Base-by-base conservation (phyloP, 2,888 invertebrate genomes). In the Spisula subtruncata region DNA sequence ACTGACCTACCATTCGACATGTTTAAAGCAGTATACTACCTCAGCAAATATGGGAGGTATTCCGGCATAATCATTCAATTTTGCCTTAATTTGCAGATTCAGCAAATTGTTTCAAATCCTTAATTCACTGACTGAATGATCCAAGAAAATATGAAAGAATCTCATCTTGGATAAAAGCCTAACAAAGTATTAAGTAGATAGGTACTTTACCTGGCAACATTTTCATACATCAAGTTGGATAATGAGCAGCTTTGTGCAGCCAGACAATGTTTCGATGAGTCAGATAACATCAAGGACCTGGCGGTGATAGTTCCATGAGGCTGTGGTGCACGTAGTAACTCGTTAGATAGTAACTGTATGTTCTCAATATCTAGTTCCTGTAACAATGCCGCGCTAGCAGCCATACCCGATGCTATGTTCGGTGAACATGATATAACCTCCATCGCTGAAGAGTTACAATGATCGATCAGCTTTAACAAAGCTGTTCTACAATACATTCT, bases 361-460 rank as follows among this genome's bases (percentile, higher is more conserved):
- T 97, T 97, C 90, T 97, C 97, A 48, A 97, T 94, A 91, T 97
- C 96, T 79, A 97, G 94, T 84, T 97, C 96, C 93, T 96, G 96
- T 10, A 96, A 92, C 12, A 95, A 92, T 4, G 96, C 96, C 29
- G 96, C 95, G 88, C 96, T 95, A 29, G 96, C 96, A 6, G 95
- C 96, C 95, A 95, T 95, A n/a, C 95, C 94, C 1, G 96, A 94
- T 1, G 94, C 94, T 12, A 95, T 92, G 48, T 94, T 94, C 5
- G 95, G 87, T 1, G 95, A 94, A 84, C 94, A 95, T 5, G 94
- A 93, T 32, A 92, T 92, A 25, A 94, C 85, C 85, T 95, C 96
- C 96, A 96, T 95, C 71, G 96, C 96, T 1, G 96, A 95, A 81
- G 95, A 96, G 94, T 96, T 96, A 89, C 96, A 96, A 89, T 96